phyloP scores from a whole-genome alignment of 2,113 vertebrate genomes.

The Channa maculata region DNA sequence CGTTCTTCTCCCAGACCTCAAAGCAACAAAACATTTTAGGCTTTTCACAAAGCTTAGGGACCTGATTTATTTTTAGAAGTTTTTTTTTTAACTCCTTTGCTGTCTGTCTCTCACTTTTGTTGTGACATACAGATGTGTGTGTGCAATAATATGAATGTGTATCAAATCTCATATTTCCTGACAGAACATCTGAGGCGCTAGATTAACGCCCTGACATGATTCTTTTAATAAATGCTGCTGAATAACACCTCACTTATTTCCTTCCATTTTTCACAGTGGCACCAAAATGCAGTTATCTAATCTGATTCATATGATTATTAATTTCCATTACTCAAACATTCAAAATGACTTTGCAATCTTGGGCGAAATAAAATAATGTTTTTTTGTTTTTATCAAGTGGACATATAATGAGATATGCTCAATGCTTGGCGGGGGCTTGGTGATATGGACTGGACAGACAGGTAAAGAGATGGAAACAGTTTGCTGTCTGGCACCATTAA shows the following conservation, averaged over 20 bases:
- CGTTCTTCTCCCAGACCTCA: constrained; percentile 57
- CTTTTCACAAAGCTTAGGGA: constrained; percentile 51
- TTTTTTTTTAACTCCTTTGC: constrained; percentile 1
- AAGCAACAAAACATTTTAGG: constrained; percentile 68
- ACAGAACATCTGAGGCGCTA: constrained; percentile 71
- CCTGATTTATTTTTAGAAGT: constrained; percentile 57
- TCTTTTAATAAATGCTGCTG: constrained; percentile 74
- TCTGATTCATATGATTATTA: constrained; percentile 77
- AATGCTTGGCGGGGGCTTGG: constrained; percentile 29
- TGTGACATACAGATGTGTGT: constrained; percentile 20
- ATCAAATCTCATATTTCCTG: constrained; percentile 59
- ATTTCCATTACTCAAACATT: constrained; percentile 74
- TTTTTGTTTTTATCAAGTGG: constrained; percentile 22
- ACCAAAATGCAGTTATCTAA: constrained; percentile 78
- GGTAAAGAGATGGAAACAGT: constrained; percentile 35
- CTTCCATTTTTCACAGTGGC: constrained; percentile 68
- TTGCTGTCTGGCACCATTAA: constrained; percentile 40
- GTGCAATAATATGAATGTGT: constrained; percentile 25
- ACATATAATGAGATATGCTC: constrained; percentile 48
- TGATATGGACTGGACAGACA: constrained; percentile 6
- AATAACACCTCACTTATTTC: constrained; percentile 71
- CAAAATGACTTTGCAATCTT: constrained; percentile 50
- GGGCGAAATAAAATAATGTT: constrained; percentile 30
- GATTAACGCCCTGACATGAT: constrained; percentile 73
- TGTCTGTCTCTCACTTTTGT: constrained; percentile 22